Base-by-base conservation (phyloP, 2,113 vertebrate genomes). In the Antechinus stuartii region DNA sequence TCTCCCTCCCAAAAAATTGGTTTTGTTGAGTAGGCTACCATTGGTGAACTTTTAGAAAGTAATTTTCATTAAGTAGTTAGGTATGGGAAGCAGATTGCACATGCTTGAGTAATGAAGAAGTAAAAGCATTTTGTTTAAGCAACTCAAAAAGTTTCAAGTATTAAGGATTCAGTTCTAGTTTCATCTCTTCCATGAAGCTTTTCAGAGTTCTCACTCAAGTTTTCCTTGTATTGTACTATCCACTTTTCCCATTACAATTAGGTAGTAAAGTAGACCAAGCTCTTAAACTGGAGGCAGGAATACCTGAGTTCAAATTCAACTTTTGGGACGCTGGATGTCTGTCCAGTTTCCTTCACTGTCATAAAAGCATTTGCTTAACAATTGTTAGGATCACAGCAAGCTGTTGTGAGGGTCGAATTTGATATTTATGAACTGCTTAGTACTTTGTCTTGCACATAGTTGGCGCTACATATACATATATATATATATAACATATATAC, bases 181-280 rank as follows among this genome's bases (percentile, higher is more conserved):
- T 9, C 0, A 55, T 47, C 11, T 92, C 91, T 26, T 16, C 68
- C 30, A 24, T n/a, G 22, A 3, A 8, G 11, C 35, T 1, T 53
- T 47, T 91, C 53, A 91, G 68, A 91, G 10, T 94, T 95, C 76
- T 90, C 23, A 7, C 16, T 76, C 35, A n/a, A 76, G n/a, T 84
- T 84, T 84, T 42, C 35, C n/a, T 84, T 42, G n/a, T 84, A 8
- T 19, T 42, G 5, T 84, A 42, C n/a, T n/a, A 42, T 16, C 42
- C 16, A 22, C 68, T 84, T 84, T 42, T 42, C 16, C 35, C 7
- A n/a, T 84, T 84, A 14, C 3, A 8, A 16, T 19, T 42, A 84
- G n/a, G n/a, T n/a, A 8, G 16, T 84, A 16, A 84, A 84, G n/a
- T 84, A 8, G n/a, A 42, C 6, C 6, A n/a, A 84, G 12, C 68